Conservation (phyloP, 2,888 invertebrate species). For the Drosophila mimica region DNA sequence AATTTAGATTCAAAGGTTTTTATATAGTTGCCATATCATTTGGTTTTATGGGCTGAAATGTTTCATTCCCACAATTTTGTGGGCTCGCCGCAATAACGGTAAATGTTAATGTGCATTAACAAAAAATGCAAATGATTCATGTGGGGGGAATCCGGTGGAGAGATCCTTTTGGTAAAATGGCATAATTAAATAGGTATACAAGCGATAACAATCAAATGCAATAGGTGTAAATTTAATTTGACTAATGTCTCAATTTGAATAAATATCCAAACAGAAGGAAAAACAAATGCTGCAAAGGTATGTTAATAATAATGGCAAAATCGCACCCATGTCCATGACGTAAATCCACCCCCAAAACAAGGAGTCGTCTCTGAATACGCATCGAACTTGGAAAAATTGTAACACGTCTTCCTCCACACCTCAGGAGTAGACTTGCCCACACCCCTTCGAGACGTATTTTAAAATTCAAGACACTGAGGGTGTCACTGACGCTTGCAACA, state of each 20-base stretch:
- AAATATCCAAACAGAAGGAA: conserved; percentile 53
- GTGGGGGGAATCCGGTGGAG: not conserved
- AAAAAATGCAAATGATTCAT: conserved; percentile 67
- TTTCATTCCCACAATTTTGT: conserved; percentile 44
- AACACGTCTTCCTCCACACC: conserved; percentile 67
- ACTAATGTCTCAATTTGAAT: conserved; percentile 84
- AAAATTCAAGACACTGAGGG: conserved; percentile 81
- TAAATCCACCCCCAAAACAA: conserved; percentile 54
- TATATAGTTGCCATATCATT: conserved; percentile 17
- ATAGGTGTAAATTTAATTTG: conserved; percentile 84
- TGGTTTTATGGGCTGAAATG: conserved; percentile 31
- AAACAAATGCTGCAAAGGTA: conserved; percentile 48
- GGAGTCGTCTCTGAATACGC: conserved; percentile 16
- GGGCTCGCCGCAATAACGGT: conserved; percentile 56
- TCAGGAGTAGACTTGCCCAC: conserved; percentile 20
- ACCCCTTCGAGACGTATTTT: conserved; percentile 53
- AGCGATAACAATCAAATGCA: conserved; percentile 82
- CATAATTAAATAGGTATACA: conserved; percentile 60
- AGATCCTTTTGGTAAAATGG: conserved; percentile 16
- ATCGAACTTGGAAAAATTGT: conserved; percentile 57
- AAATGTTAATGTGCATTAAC: conserved; percentile 62
- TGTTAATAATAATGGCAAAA: conserved; percentile 59
- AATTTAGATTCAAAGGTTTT: not conserved
- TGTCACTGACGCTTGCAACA: conserved; percentile 73
- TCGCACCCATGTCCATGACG: conserved; percentile 49